A percentile compares a stretch with the other conserved stretches of the same genome.
Evolutionary conservation across 2,888 invertebrate genomes (phyloP).

Genomic region (Dastarcus helophoroides): DNA sequence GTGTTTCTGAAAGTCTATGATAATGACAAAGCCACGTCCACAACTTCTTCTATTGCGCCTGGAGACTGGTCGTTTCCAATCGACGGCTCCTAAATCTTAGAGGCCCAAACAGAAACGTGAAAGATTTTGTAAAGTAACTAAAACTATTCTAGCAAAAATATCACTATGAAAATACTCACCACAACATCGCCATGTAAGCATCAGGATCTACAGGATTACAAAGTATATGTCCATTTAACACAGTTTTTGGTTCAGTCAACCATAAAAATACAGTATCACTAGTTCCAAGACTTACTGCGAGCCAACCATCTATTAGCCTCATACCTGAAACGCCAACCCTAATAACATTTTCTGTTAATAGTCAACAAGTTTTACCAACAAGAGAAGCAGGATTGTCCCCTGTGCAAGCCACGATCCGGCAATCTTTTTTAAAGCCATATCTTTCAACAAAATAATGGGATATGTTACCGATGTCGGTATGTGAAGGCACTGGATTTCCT

Average conservation of each 20-base stretch:
- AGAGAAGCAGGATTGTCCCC: slow-evolving; percentile 91
- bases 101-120: no score
- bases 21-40: no score
- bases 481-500: slow-evolving; percentile 61
- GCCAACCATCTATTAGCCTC: slow-evolving; percentile 65
- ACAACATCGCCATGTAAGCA: slow-evolving; percentile 80
- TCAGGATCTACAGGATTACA: slow-evolving; percentile 70
- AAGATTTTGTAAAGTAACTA: neutral
- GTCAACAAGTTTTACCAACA: slow-evolving; percentile 48
- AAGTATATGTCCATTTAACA: slow-evolving; percentile 73
- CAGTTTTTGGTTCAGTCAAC: slow-evolving; percentile 52
- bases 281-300: slow-evolving; percentile 84
- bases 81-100: no score
- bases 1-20: no score
- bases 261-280: slow-evolving; percentile 86
- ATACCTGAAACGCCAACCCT: slow-evolving; percentile 46
- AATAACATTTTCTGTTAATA: neutral
- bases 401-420: slow-evolving; percentile 79
- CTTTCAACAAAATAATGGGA: slow-evolving; percentile 72
- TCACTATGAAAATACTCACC: slow-evolving; percentile 41
- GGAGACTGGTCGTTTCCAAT: no score
- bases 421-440: slow-evolving; percentile 72
- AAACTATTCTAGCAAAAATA: neutral
- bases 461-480: slow-evolving; percentile 58
- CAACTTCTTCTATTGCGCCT: no score